phyloP scores from a whole-genome alignment of 2,888 invertebrate species.

The Griposia aprilina region DNA sequence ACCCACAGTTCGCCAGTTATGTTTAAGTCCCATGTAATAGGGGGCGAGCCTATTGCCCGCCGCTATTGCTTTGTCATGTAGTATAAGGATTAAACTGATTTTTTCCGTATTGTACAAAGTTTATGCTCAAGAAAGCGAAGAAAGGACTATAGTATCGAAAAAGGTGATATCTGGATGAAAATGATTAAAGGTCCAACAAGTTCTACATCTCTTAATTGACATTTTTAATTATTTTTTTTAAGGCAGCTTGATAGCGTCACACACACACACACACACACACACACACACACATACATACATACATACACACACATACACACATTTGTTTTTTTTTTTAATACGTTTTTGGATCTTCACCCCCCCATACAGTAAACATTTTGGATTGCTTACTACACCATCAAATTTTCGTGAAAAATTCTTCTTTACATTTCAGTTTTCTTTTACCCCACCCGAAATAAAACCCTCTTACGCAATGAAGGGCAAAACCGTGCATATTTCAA shows the following conservation, averaged over 20 bases:
- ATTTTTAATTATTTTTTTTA: background rate
- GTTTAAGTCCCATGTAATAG: too few relatives aligned
- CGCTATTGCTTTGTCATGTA: too few relatives aligned
- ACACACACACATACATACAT: too few relatives aligned
- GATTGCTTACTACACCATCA: background rate
- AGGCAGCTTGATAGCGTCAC: too few relatives aligned
- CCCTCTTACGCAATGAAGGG: constrained; percentile 14
- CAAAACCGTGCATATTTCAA: constrained; percentile 37
- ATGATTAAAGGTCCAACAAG: background rate
- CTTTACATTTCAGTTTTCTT: background rate
- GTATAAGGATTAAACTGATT: background rate
- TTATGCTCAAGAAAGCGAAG: background rate
- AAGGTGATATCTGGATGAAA: background rate
- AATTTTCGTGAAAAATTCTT: background rate
- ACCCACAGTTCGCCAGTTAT: too few relatives aligned
- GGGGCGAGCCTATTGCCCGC: too few relatives aligned
- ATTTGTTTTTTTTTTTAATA: too few relatives aligned
- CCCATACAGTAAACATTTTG: too few relatives aligned
- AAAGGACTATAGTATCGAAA: background rate
- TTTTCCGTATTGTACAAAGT: background rate
- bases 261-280: too few relatives aligned
- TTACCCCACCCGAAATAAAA: background rate
- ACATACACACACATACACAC: too few relatives aligned
- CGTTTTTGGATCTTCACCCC: background rate
- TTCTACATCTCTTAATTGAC: background rate